Base-by-base conservation (phyloP, 2,888 invertebrate species). In the Rosalia funebris region DNA sequence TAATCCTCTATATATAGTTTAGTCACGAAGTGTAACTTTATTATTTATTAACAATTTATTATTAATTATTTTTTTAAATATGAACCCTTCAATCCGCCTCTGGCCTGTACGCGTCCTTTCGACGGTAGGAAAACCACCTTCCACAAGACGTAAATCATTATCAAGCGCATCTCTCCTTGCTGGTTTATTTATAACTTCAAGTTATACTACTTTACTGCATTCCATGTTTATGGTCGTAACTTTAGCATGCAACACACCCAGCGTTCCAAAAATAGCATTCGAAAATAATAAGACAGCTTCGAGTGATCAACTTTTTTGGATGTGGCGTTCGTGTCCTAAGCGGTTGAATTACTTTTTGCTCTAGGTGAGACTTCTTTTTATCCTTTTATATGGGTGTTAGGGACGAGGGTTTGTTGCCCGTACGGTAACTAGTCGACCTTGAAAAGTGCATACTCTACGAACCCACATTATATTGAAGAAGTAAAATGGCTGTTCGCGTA, bases 321-420 rank as follows among this genome's bases (percentile, higher is more conserved):
- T 14, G 16, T 15, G 41, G 9, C 10, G 20, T 25, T 50, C 25
- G 14, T 19, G 19, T 25, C 36, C 37, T 25, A 20, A 19, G 25
- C 25, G 11, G 16, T 53, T 32, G 25, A 32, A 11, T 19, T 36
- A 32, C 41, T 54, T 63, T 61, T 64, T 64, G 50, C 57, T 53
- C 60, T 56, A 59, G 53, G 37, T 50, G 42, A 25, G 59, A 60
- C 48, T 25, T 46, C 57, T 64, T 57, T 58, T 65, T 70, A 62
- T 68, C 58, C 54, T 63, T 60, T 57, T 57, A 63, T 57, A 60
- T 59, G 54, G 50, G 31, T 48, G 56, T 56, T 41, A 57, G 48
- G 50, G 50, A 42, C 39, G 62, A 65, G 66, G 70, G 74, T 73
- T 75, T 75, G 74, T 68, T 66, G 72, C 66, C 71, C 73, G 68